Conservation (phyloP, 2,113 vertebrate species). For the Taurulus bubalis region DNA sequence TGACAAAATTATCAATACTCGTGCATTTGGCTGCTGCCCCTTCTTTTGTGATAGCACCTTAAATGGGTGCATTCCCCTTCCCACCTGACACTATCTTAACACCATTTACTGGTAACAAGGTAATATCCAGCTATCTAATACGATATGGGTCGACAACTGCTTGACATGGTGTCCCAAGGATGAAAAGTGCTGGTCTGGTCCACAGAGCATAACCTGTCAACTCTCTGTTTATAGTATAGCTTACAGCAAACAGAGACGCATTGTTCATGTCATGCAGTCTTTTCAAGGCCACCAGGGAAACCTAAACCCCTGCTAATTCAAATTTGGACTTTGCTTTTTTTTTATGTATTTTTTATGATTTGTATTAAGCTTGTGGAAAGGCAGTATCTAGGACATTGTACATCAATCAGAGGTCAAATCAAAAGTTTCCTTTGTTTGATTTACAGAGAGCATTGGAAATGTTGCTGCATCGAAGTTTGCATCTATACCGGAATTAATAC, state of each 20-base stretch:
- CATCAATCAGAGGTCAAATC: background rate
- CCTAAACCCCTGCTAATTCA: background rate
- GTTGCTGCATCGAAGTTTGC: background rate
- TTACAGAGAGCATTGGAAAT: background rate
- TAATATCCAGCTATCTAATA: conserved; percentile 25
- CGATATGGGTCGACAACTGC: background rate
- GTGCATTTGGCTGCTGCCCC: conserved; percentile 63
- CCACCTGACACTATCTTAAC: conserved; percentile 52
- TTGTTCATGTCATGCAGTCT: background rate
- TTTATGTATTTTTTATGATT: background rate
- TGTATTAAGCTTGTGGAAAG: background rate
- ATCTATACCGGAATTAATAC: background rate
- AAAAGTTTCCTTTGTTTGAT: background rate
- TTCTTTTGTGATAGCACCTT: conserved; percentile 37
- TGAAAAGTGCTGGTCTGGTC: background rate
- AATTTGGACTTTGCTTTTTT: background rate
- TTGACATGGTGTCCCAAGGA: background rate
- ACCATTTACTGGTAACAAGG: conserved; percentile 44
- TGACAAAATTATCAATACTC: conserved; percentile 70
- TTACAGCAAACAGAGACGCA: background rate
- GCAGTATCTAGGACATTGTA: background rate
- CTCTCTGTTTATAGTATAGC: background rate
- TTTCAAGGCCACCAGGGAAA: background rate
- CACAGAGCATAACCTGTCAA: background rate
- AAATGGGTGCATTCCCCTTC: conserved; percentile 34